Evolutionary conservation across 2,797 vertebrate genomes (phyloP).

Genomic region (Rhinichthys osculus): DNA sequence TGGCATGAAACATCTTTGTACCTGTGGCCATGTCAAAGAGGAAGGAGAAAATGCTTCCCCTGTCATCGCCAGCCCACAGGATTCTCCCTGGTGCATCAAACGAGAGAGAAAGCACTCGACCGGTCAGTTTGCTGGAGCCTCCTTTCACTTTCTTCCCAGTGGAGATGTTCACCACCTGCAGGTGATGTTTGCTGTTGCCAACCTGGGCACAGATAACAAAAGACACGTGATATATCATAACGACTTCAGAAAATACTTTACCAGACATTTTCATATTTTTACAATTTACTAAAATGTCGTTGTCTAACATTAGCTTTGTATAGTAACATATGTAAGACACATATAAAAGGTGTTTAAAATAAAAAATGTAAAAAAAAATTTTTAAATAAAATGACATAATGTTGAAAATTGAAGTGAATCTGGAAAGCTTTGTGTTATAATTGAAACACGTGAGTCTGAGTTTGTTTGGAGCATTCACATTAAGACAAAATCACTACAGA

Average conservation of each 20-base stretch:
- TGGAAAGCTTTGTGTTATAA: background rate
- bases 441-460: background rate
- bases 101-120: conserved; percentile 89
- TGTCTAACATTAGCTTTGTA: background rate
- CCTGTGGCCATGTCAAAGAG: conserved; percentile 95
- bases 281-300: background rate
- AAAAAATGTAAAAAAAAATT: too few relatives aligned
- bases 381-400: background rate
- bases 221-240: background rate
- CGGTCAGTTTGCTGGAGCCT: conserved; percentile 91
- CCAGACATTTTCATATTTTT: background rate
- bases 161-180: conserved; percentile 95
- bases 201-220: conserved; percentile 75
- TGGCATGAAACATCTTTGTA: background rate
- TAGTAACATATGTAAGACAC: background rate
- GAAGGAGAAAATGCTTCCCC: conserved; percentile 92
- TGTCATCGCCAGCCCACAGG: conserved; percentile 92
- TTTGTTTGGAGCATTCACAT: background rate
- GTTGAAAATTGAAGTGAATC: background rate
- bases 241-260: background rate
- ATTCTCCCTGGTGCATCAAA: conserved; percentile 91
- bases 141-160: conserved; percentile 95
- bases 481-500: background rate
- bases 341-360: background rate
- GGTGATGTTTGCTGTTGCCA: conserved; percentile 90